Base-by-base conservation (phyloP, 2,797 vertebrate genomes). In the Parauchenoglanis punctatus region DNA sequence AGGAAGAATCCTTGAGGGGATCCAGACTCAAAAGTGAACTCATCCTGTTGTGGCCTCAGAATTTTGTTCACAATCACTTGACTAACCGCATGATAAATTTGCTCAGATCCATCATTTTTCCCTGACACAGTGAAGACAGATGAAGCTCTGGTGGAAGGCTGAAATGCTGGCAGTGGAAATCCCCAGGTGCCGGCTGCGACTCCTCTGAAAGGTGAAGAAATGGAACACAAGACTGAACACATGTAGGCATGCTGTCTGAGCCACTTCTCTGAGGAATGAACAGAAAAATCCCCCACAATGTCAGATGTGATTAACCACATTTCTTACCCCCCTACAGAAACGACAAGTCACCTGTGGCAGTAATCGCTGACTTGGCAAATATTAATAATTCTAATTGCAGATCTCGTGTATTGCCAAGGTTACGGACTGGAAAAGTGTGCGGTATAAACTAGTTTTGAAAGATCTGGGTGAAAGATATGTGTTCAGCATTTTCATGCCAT, bases 151-250 rank as follows among this genome's bases (percentile, higher is more conserved):
- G 67, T 82, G 40, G 61, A 68, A 52, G 61, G 61, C 63, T 54
- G 49, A 84, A 83, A 73, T 72, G 72, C 86, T 76, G 25, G 56
- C 67, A 31, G 56, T 81, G 89, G 89, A 89, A 89, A 89, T 89
- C 80, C 83, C 88, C 89, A 73, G 76, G 28, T 87, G 85, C 31
- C 2, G 78, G 35, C 85, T 85, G 65, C 65, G 23, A 73, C 67
- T 58, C 85, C 86, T 84, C 46, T 31, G 28, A 86, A 56, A 68
- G 68, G 49, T 82, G 76, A 81, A 65, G 67, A 75, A 82, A 58
- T 10, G 5, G 40, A 49, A 59, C 85, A 52, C 88, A 89, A 85
- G 89, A 90, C 86, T 70, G 72, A 87, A 87, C 89, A 90, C 86
- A 91, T 89, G 86, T 87, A 85, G 89, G 70, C 67, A 78, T 52